A percentile compares a stretch with the other conserved stretches of the same genome.
phyloP scores from a whole-genome alignment of 2,888 invertebrate genomes.

The Cantharis rustica region DNA sequence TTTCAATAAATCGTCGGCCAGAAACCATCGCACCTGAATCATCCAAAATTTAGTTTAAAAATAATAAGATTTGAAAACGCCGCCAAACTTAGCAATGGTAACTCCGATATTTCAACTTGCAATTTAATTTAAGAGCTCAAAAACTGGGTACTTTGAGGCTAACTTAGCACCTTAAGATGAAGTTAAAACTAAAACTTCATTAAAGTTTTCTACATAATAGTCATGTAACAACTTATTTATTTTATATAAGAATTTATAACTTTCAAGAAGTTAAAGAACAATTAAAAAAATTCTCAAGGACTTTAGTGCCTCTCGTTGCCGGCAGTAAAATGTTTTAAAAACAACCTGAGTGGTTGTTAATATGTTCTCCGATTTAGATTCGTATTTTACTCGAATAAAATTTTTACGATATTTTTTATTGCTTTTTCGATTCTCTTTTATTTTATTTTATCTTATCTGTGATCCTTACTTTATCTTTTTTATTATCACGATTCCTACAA shows the following conservation, averaged over 20 bases:
- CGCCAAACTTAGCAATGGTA: too few relatives aligned
- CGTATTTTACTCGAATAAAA: too few relatives aligned
- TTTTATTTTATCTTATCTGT: too few relatives aligned
- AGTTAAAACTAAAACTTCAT: background rate
- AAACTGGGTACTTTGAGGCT: background rate
- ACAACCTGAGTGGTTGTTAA: too few relatives aligned
- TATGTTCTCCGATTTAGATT: too few relatives aligned
- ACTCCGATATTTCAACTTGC: background rate
- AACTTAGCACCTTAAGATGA: background rate
- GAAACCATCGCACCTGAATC: constrained; percentile 72
- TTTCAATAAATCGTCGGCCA: constrained; percentile 81
- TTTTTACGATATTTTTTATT: too few relatives aligned
- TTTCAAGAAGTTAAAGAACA: background rate
- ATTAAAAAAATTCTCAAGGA: background rate
- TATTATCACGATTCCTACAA: too few relatives aligned
- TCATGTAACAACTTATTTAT: background rate
- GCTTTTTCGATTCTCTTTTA: too few relatives aligned
- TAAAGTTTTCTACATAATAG: background rate
- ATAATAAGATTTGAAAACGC: background rate
- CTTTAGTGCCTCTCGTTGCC: too few relatives aligned
- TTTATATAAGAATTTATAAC: background rate
- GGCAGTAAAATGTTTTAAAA: too few relatives aligned
- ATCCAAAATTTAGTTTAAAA: background rate
- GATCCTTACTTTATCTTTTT: too few relatives aligned
- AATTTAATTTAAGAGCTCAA: background rate